Base-by-base conservation (phyloP, 1,140 invertebrate species). In the Ganaspis sp. region DNA sequence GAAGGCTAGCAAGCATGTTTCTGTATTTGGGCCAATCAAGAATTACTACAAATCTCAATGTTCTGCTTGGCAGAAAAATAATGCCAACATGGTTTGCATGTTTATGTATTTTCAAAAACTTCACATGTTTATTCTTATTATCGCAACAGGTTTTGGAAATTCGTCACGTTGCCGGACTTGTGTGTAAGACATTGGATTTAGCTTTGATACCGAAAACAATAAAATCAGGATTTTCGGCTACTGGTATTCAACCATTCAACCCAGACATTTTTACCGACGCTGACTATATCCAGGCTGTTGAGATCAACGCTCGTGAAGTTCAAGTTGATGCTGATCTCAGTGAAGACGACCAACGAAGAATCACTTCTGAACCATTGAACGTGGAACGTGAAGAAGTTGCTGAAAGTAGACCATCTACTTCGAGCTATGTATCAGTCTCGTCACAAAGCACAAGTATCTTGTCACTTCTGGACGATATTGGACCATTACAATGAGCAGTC, bases 11-110 rank as follows among this genome's bases (percentile, higher is more conserved):
- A n/a, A n/a, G n/a, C n/a, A 93, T 77, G 82, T 88, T 0, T 83
- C 83, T 8, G 82, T 92, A 5, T 90, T 81, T 82, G 85, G 82
- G 0, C 86, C 88, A 8, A 88, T 91, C 12, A 91, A 92, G 79
- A 12, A 11, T 15, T 70, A 75, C 37, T 78, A 77, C 53, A 82
- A 90, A 9, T 45, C 15, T 11, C 42, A 1, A 49, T n/a, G 15
- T 49, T 49, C 42, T 4, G 5, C 4, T 11, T n/a, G 15, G 42
- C 15, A 49, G 12, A n/a, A 4, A 49, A 49, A 49, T 4, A 23
- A 23, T 34, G 29, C n/a, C 21, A 34, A 23, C 8, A n/a, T n/a
- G 15, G 15, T 49, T n/a, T 49, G 15, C 4, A 5, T 2, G 9
- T 3, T 45, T 45, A 1, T 5, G 4, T 49, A 1, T 4, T 2